Conservation (phyloP, 2,113 vertebrate genomes). For the Benthochromis sp. region DNA sequence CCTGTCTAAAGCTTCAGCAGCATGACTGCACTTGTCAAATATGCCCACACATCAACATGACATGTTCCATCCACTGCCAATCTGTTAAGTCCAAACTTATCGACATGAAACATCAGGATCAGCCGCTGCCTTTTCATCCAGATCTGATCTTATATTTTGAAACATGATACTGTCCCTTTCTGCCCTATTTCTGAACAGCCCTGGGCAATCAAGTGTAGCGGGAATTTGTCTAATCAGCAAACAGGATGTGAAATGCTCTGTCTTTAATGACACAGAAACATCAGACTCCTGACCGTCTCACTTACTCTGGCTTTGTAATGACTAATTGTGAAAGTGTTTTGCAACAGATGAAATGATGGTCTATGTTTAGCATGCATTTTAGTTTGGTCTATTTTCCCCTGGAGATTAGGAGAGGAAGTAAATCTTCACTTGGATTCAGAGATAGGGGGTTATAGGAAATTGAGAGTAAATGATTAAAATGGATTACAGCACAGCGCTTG, state of each 20-base stretch:
- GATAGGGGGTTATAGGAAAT: constrained; percentile 13
- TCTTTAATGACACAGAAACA: constrained; percentile 35
- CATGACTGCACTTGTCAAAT: constrained; percentile 49
- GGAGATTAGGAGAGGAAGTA: constrained; percentile 34
- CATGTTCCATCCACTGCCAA: constrained; percentile 18
- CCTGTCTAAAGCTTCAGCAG: constrained; percentile 23
- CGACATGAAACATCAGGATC: background rate
- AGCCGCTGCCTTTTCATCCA: background rate
- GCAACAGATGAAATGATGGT: constrained; percentile 2
- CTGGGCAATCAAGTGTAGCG: background rate
- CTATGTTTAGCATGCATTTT: constrained; percentile 36
- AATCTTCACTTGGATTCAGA: background rate
- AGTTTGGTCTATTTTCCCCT: constrained; percentile 12
- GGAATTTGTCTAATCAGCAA: constrained; percentile 42
- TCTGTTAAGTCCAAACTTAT: background rate
- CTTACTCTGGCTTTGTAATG: background rate
- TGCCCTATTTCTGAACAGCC: constrained; percentile 19
- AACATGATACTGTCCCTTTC: background rate
- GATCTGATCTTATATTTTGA: background rate
- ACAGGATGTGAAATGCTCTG: constrained; percentile 18
- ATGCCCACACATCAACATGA: constrained; percentile 32
- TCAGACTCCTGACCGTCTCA: background rate
- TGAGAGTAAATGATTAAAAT: constrained; percentile 43
- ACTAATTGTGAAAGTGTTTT: constrained; percentile 14
- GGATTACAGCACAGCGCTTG: constrained; percentile 25